phyloP scores from a whole-genome alignment of 2,888 invertebrate genomes.

The Anthophora plumipes region DNA sequence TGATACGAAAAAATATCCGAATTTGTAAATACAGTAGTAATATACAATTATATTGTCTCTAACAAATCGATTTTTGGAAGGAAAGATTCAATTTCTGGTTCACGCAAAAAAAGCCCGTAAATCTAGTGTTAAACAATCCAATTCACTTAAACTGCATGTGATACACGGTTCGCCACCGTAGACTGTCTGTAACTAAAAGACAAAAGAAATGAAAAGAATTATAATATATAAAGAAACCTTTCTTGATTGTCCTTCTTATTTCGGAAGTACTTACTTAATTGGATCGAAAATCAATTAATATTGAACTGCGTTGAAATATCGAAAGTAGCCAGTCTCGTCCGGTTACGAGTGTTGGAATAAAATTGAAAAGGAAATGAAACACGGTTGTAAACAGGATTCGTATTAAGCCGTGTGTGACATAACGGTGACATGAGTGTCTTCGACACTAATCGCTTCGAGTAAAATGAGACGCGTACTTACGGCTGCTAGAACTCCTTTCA shows the following conservation, averaged over 20 bases:
- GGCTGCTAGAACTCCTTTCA: slow-evolving; percentile 25
- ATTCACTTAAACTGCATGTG: too few relatives aligned
- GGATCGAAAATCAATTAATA: not conserved
- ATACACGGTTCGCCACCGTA: too few relatives aligned
- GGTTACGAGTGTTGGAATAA: slow-evolving; percentile 39
- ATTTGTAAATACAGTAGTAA: too few relatives aligned
- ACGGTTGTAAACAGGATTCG: slow-evolving; percentile 48
- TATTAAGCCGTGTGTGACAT: slow-evolving; percentile 60
- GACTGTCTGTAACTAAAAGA: too few relatives aligned
- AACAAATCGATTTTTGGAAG: too few relatives aligned
- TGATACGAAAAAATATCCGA: too few relatives aligned
- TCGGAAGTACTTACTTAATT: not conserved
- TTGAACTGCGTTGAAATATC: slow-evolving; percentile 5
- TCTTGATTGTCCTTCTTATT: not conserved
- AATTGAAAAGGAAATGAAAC: slow-evolving; percentile 63
- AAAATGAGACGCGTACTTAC: slow-evolving; percentile 40
- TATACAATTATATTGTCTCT: too few relatives aligned
- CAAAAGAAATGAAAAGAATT: not conserved
- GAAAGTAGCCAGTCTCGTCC: slow-evolving; percentile 28
- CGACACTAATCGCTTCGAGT: slow-evolving; percentile 41
- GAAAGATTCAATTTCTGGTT: too few relatives aligned
- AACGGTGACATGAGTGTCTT: slow-evolving; percentile 57
- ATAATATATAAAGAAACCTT: not conserved
- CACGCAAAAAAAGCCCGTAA: too few relatives aligned
- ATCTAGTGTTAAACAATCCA: too few relatives aligned